A percentile compares a stretch with the other conserved stretches of the same genome.
Conservation (phyloP, 2,113 vertebrate species). For the Phainopepla nitens region DNA sequence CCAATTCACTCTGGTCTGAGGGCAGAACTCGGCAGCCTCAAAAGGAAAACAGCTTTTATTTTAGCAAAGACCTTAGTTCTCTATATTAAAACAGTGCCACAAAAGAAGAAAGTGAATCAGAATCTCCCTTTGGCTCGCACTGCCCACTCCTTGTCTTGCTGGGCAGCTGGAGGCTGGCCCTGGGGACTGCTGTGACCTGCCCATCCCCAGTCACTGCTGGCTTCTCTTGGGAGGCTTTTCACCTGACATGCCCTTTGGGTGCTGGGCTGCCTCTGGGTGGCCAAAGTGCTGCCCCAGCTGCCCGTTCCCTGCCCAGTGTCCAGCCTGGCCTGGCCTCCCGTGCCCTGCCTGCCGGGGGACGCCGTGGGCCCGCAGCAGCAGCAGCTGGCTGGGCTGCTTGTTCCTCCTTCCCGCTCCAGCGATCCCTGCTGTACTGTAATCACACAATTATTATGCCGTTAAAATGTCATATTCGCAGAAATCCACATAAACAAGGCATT, state of each 20-base stretch:
- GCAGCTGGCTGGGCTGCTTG: neutral
- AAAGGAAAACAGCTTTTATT: neutral
- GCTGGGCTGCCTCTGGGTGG: neutral
- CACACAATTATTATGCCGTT: slow-evolving; percentile 78
- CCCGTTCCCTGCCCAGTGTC: rapidly evolving
- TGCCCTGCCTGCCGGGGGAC: rapidly evolving
- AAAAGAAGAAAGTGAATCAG: neutral
- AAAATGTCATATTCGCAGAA: slow-evolving; percentile 78
- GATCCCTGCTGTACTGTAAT: slow-evolving; percentile 71
- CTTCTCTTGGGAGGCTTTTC: neutral
- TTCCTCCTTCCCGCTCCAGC: slow-evolving; percentile 33
- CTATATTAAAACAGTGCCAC: neutral
- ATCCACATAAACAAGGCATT: slow-evolving; percentile 78
- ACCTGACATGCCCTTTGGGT: neutral
- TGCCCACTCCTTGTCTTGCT: neutral
- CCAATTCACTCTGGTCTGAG: rapidly evolving
- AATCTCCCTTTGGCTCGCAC: rapidly evolving
- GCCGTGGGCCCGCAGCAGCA: neutral
- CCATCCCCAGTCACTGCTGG: rapidly evolving
- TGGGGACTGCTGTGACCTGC: neutral
- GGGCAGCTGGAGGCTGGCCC: neutral
- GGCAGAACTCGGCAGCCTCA: neutral
- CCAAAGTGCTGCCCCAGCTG: rapidly evolving
- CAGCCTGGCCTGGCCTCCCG: neutral
- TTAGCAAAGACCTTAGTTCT: neutral